phyloP scores from a whole-genome alignment of 2,888 invertebrate species.

The Ypsolopha sequella region DNA sequence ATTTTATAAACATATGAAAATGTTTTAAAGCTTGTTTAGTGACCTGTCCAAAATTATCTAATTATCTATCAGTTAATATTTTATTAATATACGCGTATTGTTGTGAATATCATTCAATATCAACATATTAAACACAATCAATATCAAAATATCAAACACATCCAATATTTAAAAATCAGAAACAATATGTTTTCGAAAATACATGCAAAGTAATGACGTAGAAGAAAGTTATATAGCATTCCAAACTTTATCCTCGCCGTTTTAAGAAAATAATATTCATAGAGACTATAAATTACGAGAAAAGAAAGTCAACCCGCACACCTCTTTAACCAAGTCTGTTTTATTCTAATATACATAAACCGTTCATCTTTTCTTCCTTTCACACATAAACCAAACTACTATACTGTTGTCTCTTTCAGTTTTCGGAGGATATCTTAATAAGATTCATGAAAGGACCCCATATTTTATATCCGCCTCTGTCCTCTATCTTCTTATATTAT shows the following conservation, averaged over 20 bases:
- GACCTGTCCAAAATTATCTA: too few relatives aligned
- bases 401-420: conserved; percentile 45
- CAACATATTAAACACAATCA: neutral
- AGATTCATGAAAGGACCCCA: conserved; percentile 87
- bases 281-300: conserved; percentile 55
- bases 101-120: neutral
- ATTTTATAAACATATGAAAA: too few relatives aligned
- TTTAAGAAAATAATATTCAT: conserved; percentile 69
- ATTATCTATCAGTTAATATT: too few relatives aligned
- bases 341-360: conserved; percentile 70
- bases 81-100: neutral
- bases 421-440: conserved; percentile 82
- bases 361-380: conserved; percentile 21
- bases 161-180: too few relatives aligned
- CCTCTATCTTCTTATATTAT: conserved; percentile 73
- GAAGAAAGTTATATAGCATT: neutral
- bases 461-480: conserved; percentile 81
- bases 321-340: conserved; percentile 64
- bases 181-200: too few relatives aligned
- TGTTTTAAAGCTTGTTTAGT: too few relatives aligned
- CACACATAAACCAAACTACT: conserved; percentile 15
- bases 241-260: conserved; percentile 19
- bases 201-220: too few relatives aligned
- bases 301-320: conserved; percentile 31
- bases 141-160: too few relatives aligned